Evolutionary conservation across 2,113 vertebrate species (phyloP).

Genomic region (Geothlypis trichas): DNA sequence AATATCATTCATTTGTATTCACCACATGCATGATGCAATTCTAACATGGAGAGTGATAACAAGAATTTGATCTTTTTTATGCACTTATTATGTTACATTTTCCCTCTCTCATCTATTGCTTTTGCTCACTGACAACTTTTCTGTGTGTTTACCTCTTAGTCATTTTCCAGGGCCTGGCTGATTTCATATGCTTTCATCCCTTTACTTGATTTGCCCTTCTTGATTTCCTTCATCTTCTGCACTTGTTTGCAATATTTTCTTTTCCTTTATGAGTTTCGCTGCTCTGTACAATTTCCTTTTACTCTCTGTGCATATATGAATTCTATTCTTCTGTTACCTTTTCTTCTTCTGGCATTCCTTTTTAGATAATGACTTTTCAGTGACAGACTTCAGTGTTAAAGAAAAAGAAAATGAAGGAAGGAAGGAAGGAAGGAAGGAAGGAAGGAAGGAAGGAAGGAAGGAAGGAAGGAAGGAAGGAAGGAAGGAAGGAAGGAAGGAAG

Average conservation of each 20-base stretch:
- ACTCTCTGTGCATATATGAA: not conserved
- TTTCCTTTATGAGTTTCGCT: not conserved
- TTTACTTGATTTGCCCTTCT: not conserved
- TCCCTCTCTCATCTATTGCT: not conserved
- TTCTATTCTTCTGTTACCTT: not conserved
- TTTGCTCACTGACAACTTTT: not conserved
- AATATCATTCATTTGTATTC: not conserved
- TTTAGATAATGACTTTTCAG: not conserved
- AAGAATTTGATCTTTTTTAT: not conserved
- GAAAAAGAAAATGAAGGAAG: not conserved
- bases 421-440: not conserved
- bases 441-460: no score
- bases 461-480: no score
- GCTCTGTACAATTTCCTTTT: not conserved
- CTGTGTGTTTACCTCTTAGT: not conserved
- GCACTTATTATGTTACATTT: not conserved
- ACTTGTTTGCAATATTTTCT: not conserved
- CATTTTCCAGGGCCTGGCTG: not conserved
- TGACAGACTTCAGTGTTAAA: not conserved
- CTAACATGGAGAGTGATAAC: not conserved
- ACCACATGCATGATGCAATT: not conserved
- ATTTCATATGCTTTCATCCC: not conserved
- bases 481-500: no score
- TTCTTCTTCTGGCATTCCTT: not conserved
- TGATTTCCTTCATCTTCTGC: not conserved